These are phyloP conservation scores for Lamellibrachia luymesi DNA, from an alignment of 1,140 invertebrate species.

Conservation along the genomic window DNA sequence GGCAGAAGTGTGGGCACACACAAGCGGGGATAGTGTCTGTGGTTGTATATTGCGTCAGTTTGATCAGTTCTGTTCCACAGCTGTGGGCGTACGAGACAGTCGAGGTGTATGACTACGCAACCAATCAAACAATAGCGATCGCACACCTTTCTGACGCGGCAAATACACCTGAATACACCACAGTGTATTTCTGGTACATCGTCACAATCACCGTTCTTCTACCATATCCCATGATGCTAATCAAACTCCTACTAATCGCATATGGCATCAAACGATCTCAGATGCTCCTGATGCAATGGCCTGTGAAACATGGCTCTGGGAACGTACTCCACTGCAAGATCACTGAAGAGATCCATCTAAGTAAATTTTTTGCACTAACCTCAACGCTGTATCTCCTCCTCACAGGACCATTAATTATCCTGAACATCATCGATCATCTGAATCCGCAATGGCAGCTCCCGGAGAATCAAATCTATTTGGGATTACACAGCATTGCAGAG, in stretches of 20 bases:
- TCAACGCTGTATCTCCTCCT: constrained; percentile 39
- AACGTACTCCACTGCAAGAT: constrained; percentile 40
- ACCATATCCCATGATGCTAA: constrained; percentile 41
- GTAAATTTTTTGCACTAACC: constrained; percentile 41
- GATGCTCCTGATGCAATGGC: constrained; percentile 33
- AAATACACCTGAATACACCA: constrained; percentile 41
- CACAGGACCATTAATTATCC: constrained; percentile 37
- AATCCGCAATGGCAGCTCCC: constrained; percentile 32
- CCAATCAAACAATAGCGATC: constrained; percentile 34
- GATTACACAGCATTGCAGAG: constrained; percentile 43
- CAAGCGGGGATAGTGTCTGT: constrained; percentile 43
- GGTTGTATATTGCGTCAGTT: constrained; percentile 45
- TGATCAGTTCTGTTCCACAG: constrained; percentile 48
- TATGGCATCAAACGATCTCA: neutral
- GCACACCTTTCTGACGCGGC: constrained; percentile 37
- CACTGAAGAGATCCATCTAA: constrained; percentile 43
- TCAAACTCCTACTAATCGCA: constrained; percentile 25
- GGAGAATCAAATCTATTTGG: constrained; percentile 36
- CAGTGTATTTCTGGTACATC: constrained; percentile 52
- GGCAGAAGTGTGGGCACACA: constrained; percentile 38
- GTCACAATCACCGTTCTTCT: constrained; percentile 46
- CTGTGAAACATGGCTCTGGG: constrained; percentile 30
- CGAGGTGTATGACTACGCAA: constrained; percentile 28
- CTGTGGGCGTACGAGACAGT: constrained; percentile 48
- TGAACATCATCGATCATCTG: constrained; percentile 39